Percentiles rank a stretch among this genome's conserved stretches.
phyloP scores from a whole-genome alignment of 2,113 vertebrate genomes.

The Maccullochella peelii region DNA sequence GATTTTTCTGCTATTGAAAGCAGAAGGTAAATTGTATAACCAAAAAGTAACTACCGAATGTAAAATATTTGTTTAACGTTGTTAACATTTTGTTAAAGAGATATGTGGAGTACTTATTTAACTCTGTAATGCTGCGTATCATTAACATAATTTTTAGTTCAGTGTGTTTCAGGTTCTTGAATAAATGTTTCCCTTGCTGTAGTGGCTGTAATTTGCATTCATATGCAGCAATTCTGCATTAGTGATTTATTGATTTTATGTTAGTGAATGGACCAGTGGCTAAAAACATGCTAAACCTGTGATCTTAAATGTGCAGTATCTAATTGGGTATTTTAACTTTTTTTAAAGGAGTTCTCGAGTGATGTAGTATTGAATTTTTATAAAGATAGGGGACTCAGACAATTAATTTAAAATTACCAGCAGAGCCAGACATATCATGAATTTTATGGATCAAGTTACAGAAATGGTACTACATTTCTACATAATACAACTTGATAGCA shows the following conservation, averaged over 20 bases:
- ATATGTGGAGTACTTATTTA: background rate
- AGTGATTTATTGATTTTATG: background rate
- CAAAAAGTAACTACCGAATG: background rate
- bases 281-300: background rate
- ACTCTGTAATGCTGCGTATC: background rate
- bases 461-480: background rate
- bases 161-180: slow-evolving; percentile 11
- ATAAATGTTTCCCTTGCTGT: slow-evolving; percentile 27
- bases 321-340: background rate
- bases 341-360: background rate
- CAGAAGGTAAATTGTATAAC: background rate
- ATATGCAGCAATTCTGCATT: background rate
- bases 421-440: background rate
- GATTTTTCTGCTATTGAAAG: background rate
- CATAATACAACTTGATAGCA: background rate
- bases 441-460: background rate
- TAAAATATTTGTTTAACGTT: background rate
- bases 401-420: background rate
- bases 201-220: background rate
- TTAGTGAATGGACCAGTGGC: background rate
- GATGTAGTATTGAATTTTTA: background rate
- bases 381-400: background rate
- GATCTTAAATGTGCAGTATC: background rate
- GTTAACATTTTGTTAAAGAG: background rate
- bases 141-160: background rate